A percentile compares a stretch with the other conserved stretches of the same genome.
Evolutionary conservation across 2,797 vertebrate species (phyloP).

Genomic region (Esox lucius): DNA sequence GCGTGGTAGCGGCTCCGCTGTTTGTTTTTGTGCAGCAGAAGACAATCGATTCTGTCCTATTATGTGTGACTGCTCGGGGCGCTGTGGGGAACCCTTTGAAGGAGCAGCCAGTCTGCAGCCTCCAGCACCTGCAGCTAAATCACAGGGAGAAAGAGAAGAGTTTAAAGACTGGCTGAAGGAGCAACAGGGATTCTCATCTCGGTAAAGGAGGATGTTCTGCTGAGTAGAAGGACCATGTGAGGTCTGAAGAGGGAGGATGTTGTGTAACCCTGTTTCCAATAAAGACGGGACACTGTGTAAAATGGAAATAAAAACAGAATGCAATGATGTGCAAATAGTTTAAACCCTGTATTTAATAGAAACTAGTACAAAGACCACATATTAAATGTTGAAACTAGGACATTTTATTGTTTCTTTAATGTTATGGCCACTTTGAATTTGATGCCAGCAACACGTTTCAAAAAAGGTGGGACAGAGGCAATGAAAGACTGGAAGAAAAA

Average conservation of each 20-base stretch:
- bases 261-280: too few relatives aligned
- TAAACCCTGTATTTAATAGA: too few relatives aligned
- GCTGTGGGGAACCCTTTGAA: conserved; percentile 47
- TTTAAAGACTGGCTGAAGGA: conserved; percentile 36
- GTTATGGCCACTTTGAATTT: too few relatives aligned
- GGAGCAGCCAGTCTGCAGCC: conserved; percentile 21
- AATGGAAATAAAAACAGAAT: too few relatives aligned
- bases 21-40: conserved; percentile 43
- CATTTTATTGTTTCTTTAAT: too few relatives aligned
- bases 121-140: conserved; percentile 39
- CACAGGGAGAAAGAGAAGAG: conserved; percentile 46
- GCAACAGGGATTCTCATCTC: conserved; percentile 21
- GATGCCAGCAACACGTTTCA: too few relatives aligned
- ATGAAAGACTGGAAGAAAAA: too few relatives aligned
- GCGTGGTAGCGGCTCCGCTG: conserved; percentile 13
- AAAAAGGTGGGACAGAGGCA: too few relatives aligned
- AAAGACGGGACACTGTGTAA: too few relatives aligned
- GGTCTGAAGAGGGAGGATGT: not conserved
- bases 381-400: too few relatives aligned
- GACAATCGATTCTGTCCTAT: conserved; percentile 46
- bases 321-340: too few relatives aligned
- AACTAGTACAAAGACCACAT: too few relatives aligned
- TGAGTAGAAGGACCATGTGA: conserved; percentile 29
- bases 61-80: conserved; percentile 40
- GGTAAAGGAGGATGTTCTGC: conserved; percentile 29